A percentile compares a stretch with the other conserved stretches of the same genome.
These are phyloP conservation scores for Narcine bancroftii DNA, from an alignment of 2,113 vertebrate genomes.

Conservation along the genomic window DNA sequence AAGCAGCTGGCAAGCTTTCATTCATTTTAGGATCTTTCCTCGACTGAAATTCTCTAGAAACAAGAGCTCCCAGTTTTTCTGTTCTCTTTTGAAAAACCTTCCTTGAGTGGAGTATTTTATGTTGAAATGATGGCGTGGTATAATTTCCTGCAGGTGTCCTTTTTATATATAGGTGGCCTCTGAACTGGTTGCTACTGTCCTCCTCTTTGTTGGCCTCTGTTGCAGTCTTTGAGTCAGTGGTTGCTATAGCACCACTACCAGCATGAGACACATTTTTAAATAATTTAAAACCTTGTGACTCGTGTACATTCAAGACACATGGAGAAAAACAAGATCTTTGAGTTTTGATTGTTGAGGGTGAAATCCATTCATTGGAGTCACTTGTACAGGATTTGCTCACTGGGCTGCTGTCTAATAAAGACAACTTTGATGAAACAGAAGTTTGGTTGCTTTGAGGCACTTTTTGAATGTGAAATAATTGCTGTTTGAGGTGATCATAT, in stretches of 20 bases:
- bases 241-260: conserved; percentile 8
- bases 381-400: conserved; percentile 38
- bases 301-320: neutral
- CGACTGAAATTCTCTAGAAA: neutral
- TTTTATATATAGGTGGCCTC: neutral
- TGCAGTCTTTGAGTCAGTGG: conserved; percentile 9
- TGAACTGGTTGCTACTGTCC: neutral
- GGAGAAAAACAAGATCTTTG: conserved; percentile 9
- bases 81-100: neutral
- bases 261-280: neutral
- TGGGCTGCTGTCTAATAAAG: neutral
- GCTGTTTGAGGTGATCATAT: neutral
- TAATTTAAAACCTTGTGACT: neutral
- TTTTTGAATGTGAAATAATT: neutral
- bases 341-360: conserved; percentile 46
- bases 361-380: conserved; percentile 43
- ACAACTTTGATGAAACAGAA: conserved; percentile 6
- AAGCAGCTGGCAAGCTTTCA: neutral
- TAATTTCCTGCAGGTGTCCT: conserved; percentile 9
- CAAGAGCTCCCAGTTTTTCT: neutral
- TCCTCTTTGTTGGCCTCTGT: conserved; percentile 16
- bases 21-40: conserved; percentile 2
- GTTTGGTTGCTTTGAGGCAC: neutral
- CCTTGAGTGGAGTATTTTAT: neutral
- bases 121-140: neutral